phyloP scores from a whole-genome alignment of 2,797 vertebrate species.

The Hypotaenidia okinawae region DNA sequence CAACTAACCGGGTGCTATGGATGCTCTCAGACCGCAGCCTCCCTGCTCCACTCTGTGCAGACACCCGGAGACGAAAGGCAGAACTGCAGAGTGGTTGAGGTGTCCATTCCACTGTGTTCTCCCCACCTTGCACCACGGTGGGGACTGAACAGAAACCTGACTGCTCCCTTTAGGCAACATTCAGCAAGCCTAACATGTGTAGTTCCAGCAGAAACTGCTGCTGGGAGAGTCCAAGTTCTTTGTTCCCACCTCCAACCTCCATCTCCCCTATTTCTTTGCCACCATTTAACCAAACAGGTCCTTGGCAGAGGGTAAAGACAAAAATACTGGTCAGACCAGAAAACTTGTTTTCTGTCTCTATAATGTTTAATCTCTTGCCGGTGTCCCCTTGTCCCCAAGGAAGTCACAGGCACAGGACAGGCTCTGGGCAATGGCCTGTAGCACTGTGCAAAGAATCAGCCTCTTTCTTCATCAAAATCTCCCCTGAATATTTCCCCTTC shows the following conservation, averaged over 20 bases:
- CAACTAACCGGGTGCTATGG: background rate
- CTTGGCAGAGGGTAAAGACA: background rate
- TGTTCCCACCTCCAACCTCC: too few species aligned
- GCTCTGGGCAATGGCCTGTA: background rate
- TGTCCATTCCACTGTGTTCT: rapidly evolving
- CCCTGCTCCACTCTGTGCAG: background rate
- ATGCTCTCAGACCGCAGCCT: rapidly evolving
- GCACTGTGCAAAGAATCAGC: background rate
- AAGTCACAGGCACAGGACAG: background rate
- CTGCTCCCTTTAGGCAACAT: background rate
- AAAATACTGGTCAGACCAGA: background rate
- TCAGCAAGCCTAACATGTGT: too few species aligned
- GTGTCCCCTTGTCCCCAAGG: background rate
- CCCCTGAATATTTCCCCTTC: background rate
- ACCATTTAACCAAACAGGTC: background rate
- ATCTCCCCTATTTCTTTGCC: background rate
- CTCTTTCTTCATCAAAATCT: background rate
- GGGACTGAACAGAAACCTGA: background rate
- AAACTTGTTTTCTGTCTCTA: background rate
- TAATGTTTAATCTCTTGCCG: background rate
- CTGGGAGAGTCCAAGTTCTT: background rate
- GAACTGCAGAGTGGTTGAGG: rapidly evolving
- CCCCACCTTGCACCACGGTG: rapidly evolving
- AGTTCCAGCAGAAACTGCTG: background rate
- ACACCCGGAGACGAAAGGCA: background rate